phyloP scores from a whole-genome alignment of 2,113 vertebrate species.

The Anas platyrhynchos region DNA sequence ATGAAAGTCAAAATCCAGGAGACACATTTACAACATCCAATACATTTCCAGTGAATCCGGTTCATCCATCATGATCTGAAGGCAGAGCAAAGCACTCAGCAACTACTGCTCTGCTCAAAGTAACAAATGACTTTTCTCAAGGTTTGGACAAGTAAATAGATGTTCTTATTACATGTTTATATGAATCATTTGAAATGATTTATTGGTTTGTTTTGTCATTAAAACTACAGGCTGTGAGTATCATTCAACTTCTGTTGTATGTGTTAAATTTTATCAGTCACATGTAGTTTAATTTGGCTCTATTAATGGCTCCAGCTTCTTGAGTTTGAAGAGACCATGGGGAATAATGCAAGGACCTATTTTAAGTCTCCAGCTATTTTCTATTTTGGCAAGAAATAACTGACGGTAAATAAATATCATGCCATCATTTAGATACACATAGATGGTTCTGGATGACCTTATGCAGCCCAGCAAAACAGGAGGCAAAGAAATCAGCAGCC shows the following conservation, averaged over 20 bases:
- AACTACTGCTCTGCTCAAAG: background rate
- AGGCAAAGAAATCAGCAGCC: background rate
- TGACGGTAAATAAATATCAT: conserved; percentile 19
- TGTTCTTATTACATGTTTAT: conserved; percentile 25
- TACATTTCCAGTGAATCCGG: background rate
- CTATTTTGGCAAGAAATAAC: conserved; percentile 37
- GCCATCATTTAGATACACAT: background rate
- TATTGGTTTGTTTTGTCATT: conserved; percentile 54
- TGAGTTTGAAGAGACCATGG: background rate
- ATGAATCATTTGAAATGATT: conserved; percentile 29
- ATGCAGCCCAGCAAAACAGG: background rate
- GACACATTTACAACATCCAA: background rate
- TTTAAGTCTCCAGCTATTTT: conserved; percentile 39
- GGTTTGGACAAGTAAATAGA: conserved; percentile 25
- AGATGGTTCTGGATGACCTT: conserved; percentile 16
- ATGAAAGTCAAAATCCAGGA: conserved; percentile 12
- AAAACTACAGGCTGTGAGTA: background rate
- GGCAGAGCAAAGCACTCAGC: background rate
- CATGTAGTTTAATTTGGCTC: conserved; percentile 24
- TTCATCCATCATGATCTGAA: conserved; percentile 33
- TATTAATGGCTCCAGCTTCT: conserved; percentile 1
- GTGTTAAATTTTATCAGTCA: conserved; percentile 20
- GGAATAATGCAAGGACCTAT: conserved; percentile 11
- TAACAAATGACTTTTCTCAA: conserved; percentile 35
- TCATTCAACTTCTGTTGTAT: background rate